These are phyloP conservation scores for Cladorhizidae sp. DNA, from an alignment of 37 sponge, comb jelly and placozoan genomes.

Conservation along the genomic window DNA sequence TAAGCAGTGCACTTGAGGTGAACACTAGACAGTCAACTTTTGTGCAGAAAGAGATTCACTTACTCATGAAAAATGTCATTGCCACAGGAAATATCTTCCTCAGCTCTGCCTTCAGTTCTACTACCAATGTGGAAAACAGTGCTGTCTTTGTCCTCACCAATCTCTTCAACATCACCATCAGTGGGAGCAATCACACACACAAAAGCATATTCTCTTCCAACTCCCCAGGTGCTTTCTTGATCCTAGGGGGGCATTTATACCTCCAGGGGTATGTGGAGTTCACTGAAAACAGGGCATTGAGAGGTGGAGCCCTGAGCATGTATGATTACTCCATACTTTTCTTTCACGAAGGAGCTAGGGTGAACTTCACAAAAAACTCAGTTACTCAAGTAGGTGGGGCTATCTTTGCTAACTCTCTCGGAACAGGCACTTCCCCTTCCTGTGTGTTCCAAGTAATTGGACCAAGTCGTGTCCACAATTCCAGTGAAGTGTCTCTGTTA, in stretches of 20 bases:
- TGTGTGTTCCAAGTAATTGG: constrained; percentile 27
- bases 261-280: constrained; percentile 24
- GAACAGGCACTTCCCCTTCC: not conserved
- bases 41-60: not conserved
- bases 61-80: constrained; percentile 23
- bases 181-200: constrained; percentile 3
- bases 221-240: constrained; percentile 16
- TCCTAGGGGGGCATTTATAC: constrained; percentile 5
- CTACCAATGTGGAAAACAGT: not conserved
- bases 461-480: not conserved
- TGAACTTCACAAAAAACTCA: constrained; percentile 5
- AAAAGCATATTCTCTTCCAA: constrained; percentile 11
- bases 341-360: constrained; percentile 17
- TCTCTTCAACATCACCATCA: constrained; percentile 18
- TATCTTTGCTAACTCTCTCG: constrained; percentile 35
- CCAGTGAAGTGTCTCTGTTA: not conserved
- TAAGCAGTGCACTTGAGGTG: not conserved
- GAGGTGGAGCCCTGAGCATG: constrained; percentile 34
- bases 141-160: constrained; percentile 14
- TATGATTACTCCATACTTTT: constrained; percentile 20
- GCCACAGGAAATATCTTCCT: constrained; percentile 26
- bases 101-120: not conserved
- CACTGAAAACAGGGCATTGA: constrained; percentile 15
- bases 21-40: not conserved
- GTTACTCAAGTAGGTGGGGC: constrained; percentile 33